These are phyloP conservation scores for Tenthredo mesomela DNA, from an alignment of 2,888 invertebrate genomes.

Conservation along the genomic window DNA sequence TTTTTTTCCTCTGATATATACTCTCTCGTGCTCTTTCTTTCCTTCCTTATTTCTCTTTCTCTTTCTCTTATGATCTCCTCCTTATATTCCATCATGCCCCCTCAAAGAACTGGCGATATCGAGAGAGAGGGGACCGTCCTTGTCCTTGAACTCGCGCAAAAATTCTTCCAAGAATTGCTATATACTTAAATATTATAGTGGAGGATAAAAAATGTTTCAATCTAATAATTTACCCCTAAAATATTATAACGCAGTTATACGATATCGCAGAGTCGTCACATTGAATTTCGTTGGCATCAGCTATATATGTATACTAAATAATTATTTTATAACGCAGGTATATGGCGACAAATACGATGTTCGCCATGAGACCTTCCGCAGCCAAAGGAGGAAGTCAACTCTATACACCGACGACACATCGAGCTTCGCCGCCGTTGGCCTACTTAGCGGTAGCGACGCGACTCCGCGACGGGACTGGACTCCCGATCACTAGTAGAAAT, in stretches of 20 bases:
- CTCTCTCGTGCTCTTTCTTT: conserved; percentile 49
- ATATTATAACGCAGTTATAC: not conserved
- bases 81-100: not conserved
- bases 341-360: not conserved
- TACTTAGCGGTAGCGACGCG: conserved; percentile 9
- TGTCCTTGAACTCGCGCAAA: conserved; percentile 47
- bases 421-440: conserved; percentile 34
- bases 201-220: not conserved
- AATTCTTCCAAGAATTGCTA: conserved; percentile 19
- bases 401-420: not conserved
- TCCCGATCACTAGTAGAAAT: not conserved
- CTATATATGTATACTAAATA: not conserved
- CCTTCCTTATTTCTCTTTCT: conserved; percentile 41
- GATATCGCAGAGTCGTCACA: not conserved
- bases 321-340: not conserved
- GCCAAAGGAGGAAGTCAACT: conserved; percentile 40
- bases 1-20: conserved; percentile 36
- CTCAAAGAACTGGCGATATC: not conserved
- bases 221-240: not conserved
- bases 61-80: conserved; percentile 51
- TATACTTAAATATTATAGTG: not conserved
- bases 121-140: conserved; percentile 48
- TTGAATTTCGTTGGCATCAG: not conserved
- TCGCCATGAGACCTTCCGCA: not conserved
- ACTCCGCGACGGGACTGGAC: not conserved